These are phyloP conservation scores for Pomatostomus ruficeps DNA, from an alignment of 2,113 vertebrate genomes.

Conservation along the genomic window DNA sequence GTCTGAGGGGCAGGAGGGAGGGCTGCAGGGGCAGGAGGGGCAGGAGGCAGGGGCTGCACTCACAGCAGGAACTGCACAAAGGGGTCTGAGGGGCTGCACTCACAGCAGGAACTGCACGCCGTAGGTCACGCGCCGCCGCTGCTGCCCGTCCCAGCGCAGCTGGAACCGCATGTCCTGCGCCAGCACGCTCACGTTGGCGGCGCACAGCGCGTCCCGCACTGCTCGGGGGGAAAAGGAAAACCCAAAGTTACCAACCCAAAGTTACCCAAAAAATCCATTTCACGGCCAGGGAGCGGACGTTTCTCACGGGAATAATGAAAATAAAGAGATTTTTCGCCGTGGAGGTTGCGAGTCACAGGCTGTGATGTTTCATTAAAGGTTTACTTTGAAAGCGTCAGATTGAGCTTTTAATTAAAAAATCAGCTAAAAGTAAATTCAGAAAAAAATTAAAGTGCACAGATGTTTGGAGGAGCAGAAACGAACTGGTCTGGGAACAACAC, in stretches of 20 bases:
- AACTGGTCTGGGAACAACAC: background rate
- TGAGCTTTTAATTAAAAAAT: background rate
- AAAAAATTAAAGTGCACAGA: background rate
- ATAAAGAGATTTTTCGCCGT: background rate
- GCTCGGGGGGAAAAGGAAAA: background rate
- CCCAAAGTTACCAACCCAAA: background rate
- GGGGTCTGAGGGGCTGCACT: background rate
- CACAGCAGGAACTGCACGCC: conserved; percentile 61
- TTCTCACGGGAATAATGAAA: background rate
- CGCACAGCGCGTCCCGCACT: conserved; percentile 9
- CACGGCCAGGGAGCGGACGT: background rate
- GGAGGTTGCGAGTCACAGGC: background rate
- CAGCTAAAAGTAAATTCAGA: background rate
- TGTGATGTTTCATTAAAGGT: too few relatives aligned
- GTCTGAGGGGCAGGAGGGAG: too few relatives aligned
- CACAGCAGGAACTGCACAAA: too few relatives aligned
- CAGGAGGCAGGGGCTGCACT: too few relatives aligned
- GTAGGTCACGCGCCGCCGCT: conserved; percentile 37
- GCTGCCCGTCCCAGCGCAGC: conserved; percentile 32
- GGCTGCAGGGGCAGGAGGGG: too few relatives aligned
- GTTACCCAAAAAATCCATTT: background rate
- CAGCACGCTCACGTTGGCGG: conserved; percentile 7
- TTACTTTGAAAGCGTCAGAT: background rate
- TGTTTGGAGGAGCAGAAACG: background rate
- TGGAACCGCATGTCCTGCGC: conserved; percentile 8